Conservation (phyloP, 2,797 vertebrate species). For the Liasis olivaceus region DNA sequence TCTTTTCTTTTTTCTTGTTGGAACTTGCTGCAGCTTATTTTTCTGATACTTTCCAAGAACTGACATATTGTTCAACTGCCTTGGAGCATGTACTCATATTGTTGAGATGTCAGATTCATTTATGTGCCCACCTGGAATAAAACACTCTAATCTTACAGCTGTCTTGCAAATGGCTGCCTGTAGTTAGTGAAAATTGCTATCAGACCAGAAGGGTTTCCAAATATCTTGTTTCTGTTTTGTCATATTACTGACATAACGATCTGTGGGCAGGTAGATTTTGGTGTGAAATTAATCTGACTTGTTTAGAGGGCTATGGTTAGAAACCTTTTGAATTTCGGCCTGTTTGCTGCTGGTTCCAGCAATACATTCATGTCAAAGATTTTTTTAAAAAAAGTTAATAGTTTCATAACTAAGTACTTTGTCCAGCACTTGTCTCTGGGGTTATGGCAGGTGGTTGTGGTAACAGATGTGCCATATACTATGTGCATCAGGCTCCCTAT, state of each 20-base stretch:
- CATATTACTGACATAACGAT: background rate
- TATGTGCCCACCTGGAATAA: background rate
- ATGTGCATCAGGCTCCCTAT: too few species aligned
- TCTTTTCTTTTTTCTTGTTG: background rate
- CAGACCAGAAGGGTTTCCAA: background rate
- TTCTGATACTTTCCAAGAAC: constrained; percentile 17
- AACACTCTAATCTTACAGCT: background rate
- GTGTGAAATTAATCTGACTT: background rate
- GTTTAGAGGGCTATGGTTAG: background rate
- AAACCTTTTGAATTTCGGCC: background rate
- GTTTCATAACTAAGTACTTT: background rate
- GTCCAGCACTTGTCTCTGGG: background rate
- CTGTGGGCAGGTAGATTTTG: background rate
- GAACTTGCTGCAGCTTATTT: constrained; percentile 2
- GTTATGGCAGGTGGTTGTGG: too few species aligned
- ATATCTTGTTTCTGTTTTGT: background rate
- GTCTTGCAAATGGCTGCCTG: background rate
- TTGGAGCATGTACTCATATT: background rate
- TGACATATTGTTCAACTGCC: background rate
- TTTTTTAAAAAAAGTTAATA: background rate
- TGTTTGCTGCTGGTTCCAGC: background rate
- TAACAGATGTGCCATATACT: background rate
- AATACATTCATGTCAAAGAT: background rate
- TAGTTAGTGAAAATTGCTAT: background rate
- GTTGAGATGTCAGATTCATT: background rate